phyloP scores from a whole-genome alignment of 2,797 vertebrate species.

The Ibycter americanus region DNA sequence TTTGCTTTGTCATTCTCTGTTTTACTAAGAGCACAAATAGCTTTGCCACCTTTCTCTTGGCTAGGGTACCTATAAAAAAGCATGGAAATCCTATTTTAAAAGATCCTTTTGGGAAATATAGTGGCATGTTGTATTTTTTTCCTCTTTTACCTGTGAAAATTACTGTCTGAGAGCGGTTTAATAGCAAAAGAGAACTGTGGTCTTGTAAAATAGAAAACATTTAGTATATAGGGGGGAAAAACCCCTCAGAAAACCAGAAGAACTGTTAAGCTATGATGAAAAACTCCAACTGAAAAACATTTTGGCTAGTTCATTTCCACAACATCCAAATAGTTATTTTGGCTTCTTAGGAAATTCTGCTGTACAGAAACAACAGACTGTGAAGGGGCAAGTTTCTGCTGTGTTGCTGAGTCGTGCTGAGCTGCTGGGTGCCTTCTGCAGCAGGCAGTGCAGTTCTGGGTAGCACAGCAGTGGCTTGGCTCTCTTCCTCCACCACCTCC shows the following conservation, averaged over 20 bases:
- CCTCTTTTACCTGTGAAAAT: neutral
- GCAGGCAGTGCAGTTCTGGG: neutral
- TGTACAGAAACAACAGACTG: neutral
- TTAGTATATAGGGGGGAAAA: no score
- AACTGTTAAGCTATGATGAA: neutral
- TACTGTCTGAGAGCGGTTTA: neutral
- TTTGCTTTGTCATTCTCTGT: neutral
- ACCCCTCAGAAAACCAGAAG: neutral
- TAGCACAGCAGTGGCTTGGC: neutral
- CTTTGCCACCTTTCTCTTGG: neutral
- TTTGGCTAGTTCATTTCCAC: neutral
- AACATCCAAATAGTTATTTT: neutral
- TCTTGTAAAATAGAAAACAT: neutral
- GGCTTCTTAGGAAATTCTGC: neutral
- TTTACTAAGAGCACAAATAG: neutral
- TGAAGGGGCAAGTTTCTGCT: fast-evolving
- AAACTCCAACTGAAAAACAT: neutral
- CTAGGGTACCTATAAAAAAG: neutral
- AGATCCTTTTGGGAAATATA: neutral
- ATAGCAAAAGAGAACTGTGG: neutral
- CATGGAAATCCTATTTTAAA: neutral
- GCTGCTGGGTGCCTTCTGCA: neutral
- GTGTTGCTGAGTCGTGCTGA: neutral
- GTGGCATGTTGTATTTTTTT: neutral
- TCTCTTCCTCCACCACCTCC: neutral